These are phyloP conservation scores for Cyprinella venusta DNA, from an alignment of 2,797 vertebrate species.

Conservation along the genomic window DNA sequence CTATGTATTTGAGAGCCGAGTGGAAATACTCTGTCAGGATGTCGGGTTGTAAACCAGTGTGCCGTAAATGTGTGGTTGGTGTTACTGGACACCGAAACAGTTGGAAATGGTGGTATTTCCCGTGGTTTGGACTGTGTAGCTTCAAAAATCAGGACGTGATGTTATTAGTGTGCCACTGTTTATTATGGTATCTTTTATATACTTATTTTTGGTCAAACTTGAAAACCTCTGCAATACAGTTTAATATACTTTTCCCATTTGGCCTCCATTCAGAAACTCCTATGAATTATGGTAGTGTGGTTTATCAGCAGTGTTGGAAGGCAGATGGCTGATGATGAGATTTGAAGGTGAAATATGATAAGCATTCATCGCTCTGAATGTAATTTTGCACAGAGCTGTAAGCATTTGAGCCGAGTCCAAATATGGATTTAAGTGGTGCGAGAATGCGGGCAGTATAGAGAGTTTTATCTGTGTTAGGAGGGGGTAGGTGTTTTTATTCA, in stretches of 20 bases:
- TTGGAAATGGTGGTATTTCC: constrained; percentile 1
- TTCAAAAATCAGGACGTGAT: constrained; percentile 2
- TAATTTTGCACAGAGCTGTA: constrained; percentile 14
- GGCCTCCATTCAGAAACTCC: not conserved
- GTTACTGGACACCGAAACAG: constrained; percentile 13
- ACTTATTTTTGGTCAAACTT: not conserved
- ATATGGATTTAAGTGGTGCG: constrained; percentile 15
- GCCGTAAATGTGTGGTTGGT: constrained; percentile 12
- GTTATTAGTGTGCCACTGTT: constrained; percentile 2
- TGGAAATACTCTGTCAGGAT: constrained; percentile 41
- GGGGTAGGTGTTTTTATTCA: constrained; percentile 37
- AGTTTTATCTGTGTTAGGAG: not conserved
- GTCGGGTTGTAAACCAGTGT: constrained; percentile 5
- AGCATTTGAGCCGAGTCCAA: constrained; percentile 7
- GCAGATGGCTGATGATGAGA: constrained; percentile 7
- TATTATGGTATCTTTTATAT: not conserved
- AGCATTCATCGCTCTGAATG: constrained; percentile 5
- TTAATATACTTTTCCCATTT: not conserved
- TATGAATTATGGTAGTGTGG: not conserved
- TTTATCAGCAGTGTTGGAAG: constrained; percentile 19
- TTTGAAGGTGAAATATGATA: constrained; percentile 11
- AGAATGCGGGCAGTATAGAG: constrained; percentile 22
- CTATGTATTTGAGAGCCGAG: constrained; percentile 22
- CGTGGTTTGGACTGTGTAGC: not conserved
- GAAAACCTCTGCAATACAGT: not conserved